Evolutionary conservation across 1,140 invertebrate species (phyloP), one percentile per base, ranked within the genome.

Genomic region (Drosophila lacteicornis): DNA sequence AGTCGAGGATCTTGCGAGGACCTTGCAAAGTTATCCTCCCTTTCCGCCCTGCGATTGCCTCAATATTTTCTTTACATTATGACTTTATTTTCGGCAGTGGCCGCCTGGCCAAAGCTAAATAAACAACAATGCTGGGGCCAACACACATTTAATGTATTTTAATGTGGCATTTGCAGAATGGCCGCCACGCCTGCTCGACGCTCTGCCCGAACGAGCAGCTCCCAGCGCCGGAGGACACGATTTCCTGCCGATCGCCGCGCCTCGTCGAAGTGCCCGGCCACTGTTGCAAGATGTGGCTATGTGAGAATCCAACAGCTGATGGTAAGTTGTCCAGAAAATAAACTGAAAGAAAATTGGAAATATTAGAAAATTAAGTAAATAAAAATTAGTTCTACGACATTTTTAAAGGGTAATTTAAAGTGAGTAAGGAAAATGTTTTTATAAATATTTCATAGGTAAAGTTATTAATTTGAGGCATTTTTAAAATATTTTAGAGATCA

Each of bases 241-340:
- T 86, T 79, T 93, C 93, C 43, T 96, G 95, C 92, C 92, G 93
- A 83, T 94, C 95, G 78, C 95, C 96, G 4, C 93, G 94, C 38
- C 93, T 97, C 33, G 94, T 96, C n/a, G 93, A 95, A 59, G 94
- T 96, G 17, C 94, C 94, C 9, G 95, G 94, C 22, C 94, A 95
- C 70, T 96, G 96, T 85, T 96, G 96, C 87, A 93, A 95, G 62
- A 95, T 96, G 91, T 96, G 96, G 96, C 94, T 95, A 84, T 96
- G 96, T 92, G 95, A 95, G 87, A 94, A 94, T 76, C 93, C 94
- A 80, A 93, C 94, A 93, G 94, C 94, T 94, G 92, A 93, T 85
- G 92, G 92, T 93, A 91, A 92, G 91, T 87, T 70, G 15, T 66
- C 13, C 38, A 8, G 0, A 27, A 27, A 17, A 1, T 33, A 15